A percentile compares a stretch with the other conserved stretches of the same genome.
These are phyloP conservation scores for Bovichtus diacanthus DNA, from an alignment of 2,797 vertebrate genomes.

Conservation along the genomic window DNA sequence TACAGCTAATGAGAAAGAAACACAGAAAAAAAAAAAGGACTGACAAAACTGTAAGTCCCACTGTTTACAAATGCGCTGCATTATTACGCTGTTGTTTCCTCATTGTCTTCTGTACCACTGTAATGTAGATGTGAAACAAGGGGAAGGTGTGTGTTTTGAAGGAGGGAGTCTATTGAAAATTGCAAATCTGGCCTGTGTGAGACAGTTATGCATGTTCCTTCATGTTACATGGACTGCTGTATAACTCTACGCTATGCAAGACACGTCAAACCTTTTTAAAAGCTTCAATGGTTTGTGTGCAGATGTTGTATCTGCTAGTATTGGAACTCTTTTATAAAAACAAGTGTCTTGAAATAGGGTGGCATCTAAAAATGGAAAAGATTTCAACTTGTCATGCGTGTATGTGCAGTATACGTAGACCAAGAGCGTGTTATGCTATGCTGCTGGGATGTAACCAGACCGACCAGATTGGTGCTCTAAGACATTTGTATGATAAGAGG, in stretches of 20 bases:
- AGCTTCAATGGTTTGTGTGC: conserved; percentile 40
- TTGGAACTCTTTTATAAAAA: neutral
- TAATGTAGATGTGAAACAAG: neutral
- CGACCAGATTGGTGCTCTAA: conserved; percentile 7
- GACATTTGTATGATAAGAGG: conserved; percentile 1
- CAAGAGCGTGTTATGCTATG: neutral
- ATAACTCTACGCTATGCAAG: neutral
- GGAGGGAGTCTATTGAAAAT: neutral
- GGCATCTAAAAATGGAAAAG: neutral
- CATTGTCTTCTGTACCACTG: neutral
- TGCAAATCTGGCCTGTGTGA: conserved; percentile 2
- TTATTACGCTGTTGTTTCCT: neutral
- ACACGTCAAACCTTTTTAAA: conserved; percentile 13
- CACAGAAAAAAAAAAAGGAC: too few species aligned
- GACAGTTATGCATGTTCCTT: conserved; percentile 3
- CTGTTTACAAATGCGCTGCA: neutral
- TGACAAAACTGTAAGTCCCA: neutral
- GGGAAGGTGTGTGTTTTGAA: neutral
- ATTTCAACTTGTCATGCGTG: conserved; percentile 19
- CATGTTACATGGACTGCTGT: conserved; percentile 3
- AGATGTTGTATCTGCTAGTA: conserved; percentile 14
- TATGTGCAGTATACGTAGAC: conserved; percentile 31
- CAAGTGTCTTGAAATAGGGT: conserved; percentile 4
- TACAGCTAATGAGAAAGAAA: neutral
- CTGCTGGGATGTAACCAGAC: conserved; percentile 17